Base-by-base conservation (phyloP, 2,888 invertebrate species). In the Melieria crassipennis region DNA sequence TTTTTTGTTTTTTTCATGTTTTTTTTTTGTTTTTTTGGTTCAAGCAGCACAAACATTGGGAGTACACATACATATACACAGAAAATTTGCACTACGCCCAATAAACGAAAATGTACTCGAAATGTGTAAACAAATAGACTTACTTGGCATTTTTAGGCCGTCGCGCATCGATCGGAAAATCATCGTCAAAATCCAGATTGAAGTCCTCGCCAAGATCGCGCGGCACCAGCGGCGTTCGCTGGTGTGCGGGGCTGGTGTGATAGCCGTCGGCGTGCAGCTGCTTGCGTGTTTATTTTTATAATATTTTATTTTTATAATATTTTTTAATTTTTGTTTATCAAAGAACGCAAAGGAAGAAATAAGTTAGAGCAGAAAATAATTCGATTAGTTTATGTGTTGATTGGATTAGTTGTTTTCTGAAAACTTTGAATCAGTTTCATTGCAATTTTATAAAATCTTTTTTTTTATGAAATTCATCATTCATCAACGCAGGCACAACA, bases 91-190 rank as follows among this genome's bases (percentile, higher is more conserved):
- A 65, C 30, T 46, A 65, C 30, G 30, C 30, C 3, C 30, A 30
- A 30, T 30, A 30, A 30, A 30, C 1, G 30, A 30, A 30, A 30
- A 30, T 30, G 30, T 30, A 30, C 30, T 52, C n/a, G 52, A 52
- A 52, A 52, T 52, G 13, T 52, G 4, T 7, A 43, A 48, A 60
- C 16, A n/a, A 67, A 58, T 63, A 74, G 80, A 92, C 95, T 94
- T 87, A 95, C 95, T 95, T 95, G 87, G 95, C 95, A 90, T 96
- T 96, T 88, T 95, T 96, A 79, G 95, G 95, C 87, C 88, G 83
- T 79, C 82, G 81, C n/a, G 83, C 84, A 76, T 87, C 86, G 73
- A 85, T 83, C 68, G 84, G 85, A 75, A 85, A 85, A 76, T 86
- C 86, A 77, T 87, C 87, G 74, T 87, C 87, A 78, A 84, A 85